Evolutionary conservation across 2,113 vertebrate genomes (phyloP).

Genomic region (Gnathonemus longibarbis): DNA sequence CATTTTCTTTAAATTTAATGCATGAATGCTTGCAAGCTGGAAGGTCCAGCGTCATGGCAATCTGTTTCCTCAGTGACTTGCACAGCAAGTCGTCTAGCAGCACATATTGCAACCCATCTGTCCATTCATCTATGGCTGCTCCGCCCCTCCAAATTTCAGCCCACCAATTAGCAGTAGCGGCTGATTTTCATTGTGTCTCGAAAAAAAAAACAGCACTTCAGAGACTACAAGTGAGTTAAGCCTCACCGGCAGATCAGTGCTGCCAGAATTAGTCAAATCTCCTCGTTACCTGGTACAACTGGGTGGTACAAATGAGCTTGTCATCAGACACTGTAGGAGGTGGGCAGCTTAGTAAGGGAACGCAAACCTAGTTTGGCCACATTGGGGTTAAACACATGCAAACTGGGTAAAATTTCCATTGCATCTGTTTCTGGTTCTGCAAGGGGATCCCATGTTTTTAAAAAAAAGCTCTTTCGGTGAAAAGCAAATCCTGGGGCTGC

Average conservation of each 20-base stretch:
- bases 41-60: neutral
- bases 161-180: no score
- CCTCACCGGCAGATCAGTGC: neutral
- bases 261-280: neutral
- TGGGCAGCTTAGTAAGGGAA: neutral
- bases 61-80: neutral
- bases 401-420: neutral
- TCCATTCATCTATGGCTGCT: neutral
- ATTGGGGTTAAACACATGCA: neutral
- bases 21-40: neutral
- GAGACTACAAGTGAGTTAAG: neutral
- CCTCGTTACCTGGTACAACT: neutral
- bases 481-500: neutral
- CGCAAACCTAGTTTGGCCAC: neutral
- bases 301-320: neutral
- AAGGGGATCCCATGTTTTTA: neutral
- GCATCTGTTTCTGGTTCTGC: slow-evolving; percentile 11
- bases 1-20: neutral
- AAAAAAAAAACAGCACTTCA: neutral
- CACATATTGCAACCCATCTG: slow-evolving; percentile 22
- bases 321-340: neutral
- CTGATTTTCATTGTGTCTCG: neutral
- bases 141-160: neutral
- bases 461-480: neutral
- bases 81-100: slow-evolving; percentile 9